Evolutionary conservation across 35 echinoderm and acorn worm species (phyloP).

Genomic region (Acanthaster planci): DNA sequence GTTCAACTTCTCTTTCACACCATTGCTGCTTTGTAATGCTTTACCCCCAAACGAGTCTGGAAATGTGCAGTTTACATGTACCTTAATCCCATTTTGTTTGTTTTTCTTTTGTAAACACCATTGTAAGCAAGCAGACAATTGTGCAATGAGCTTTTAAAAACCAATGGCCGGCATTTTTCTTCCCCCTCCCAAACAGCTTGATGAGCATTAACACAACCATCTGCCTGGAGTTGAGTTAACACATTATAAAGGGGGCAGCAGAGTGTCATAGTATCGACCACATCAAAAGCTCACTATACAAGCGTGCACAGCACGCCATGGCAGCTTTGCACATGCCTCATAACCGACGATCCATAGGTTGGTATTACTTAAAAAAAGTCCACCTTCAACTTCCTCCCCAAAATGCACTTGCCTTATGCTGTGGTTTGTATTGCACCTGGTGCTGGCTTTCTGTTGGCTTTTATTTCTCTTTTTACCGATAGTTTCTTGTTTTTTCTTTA

Average conservation of each 20-base stretch:
- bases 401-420: slow-evolving; percentile 9
- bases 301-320: slow-evolving; percentile 43
- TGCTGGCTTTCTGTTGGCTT: slow-evolving; percentile 12
- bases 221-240: slow-evolving; percentile 30
- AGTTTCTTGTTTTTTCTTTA: not conserved
- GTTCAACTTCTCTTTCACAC: too few species aligned
- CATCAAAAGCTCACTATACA: too few species aligned
- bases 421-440: slow-evolving; percentile 7
- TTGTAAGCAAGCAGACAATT: too few species aligned
- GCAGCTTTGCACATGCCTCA: slow-evolving; percentile 84
- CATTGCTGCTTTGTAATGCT: too few species aligned
- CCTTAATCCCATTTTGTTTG: too few species aligned
- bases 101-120: too few species aligned
- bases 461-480: not conserved
- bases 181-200: slow-evolving; percentile 25
- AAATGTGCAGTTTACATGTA: too few species aligned
- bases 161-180: slow-evolving; percentile 7
- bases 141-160: not conserved
- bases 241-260: slow-evolving; percentile 12
- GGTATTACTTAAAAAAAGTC: slow-evolving; percentile 36
- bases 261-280: not conserved
- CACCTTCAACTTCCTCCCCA: not conserved
- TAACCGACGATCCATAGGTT: slow-evolving; percentile 82
- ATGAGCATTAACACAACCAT: slow-evolving; percentile 10
- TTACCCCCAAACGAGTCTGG: too few species aligned